phyloP scores from a whole-genome alignment of 1,140 invertebrate genomes.

The Drosophila melanica region DNA sequence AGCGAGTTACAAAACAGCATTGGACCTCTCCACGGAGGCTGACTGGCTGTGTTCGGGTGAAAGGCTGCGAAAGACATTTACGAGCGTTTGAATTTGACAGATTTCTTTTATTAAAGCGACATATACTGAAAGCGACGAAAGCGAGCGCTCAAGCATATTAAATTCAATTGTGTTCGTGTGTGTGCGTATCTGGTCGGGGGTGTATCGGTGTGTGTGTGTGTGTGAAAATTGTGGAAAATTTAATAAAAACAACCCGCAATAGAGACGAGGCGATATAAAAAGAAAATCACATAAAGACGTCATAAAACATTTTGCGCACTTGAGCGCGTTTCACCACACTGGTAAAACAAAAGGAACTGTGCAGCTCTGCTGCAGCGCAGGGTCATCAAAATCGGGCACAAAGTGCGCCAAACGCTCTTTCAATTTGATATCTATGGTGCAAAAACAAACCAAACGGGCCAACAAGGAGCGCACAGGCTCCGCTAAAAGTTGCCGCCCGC shows the following conservation, averaged over 20 bases:
- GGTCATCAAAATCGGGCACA: slow-evolving; percentile 9
- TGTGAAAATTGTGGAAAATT: slow-evolving; percentile 42
- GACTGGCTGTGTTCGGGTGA: slow-evolving; percentile 17
- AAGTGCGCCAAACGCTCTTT: slow-evolving; percentile 3
- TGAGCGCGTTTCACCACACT: slow-evolving; percentile 50
- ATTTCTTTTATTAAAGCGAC: slow-evolving; percentile 80
- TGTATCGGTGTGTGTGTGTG: slow-evolving; percentile 3
- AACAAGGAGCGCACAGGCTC: not conserved
- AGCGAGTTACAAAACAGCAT: slow-evolving; percentile 60
- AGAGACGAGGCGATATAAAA: slow-evolving; percentile 44
- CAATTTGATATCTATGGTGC: slow-evolving; percentile 12
- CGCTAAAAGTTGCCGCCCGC: not conserved
- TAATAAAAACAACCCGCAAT: slow-evolving; percentile 72
- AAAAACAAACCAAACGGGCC: not conserved
- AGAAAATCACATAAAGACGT: slow-evolving; percentile 65
- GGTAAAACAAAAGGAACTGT: not conserved
- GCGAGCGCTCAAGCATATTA: slow-evolving; percentile 64
- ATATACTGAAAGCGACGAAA: slow-evolving; percentile 60
- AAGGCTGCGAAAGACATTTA: slow-evolving; percentile 72
- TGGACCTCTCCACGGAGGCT: not conserved
- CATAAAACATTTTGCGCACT: slow-evolving; percentile 63
- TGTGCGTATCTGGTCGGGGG: not conserved
- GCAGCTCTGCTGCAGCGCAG: slow-evolving; percentile 6
- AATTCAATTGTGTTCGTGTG: slow-evolving; percentile 34
- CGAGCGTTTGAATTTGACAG: slow-evolving; percentile 81